Conservation (phyloP, 1,140 invertebrate genomes). For the Zaprionus davidi region DNA sequence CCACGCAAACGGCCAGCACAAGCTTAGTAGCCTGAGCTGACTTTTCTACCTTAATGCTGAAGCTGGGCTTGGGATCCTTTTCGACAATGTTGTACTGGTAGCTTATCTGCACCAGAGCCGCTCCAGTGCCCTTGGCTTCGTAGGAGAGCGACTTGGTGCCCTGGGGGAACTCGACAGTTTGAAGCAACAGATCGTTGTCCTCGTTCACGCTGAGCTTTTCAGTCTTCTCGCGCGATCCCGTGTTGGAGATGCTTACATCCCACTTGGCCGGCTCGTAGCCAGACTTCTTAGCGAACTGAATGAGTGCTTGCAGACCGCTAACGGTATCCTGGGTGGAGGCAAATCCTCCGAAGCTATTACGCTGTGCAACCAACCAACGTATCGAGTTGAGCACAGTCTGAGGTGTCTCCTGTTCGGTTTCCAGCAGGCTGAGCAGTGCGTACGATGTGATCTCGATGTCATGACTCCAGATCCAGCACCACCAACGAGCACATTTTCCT, state of each 20-base stretch:
- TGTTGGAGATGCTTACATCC: conserved; percentile 54
- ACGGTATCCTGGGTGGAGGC: conserved; percentile 89
- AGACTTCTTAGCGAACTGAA: conserved; percentile 85
- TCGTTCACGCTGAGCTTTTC: conserved; percentile 61
- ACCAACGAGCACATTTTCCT: conserved; percentile 86
- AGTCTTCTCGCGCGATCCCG: conserved; percentile 63
- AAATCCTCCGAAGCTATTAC: conserved; percentile 92
- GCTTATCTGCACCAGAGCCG: conserved; percentile 91
- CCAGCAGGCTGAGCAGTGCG: conserved; percentile 88
- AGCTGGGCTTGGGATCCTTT: conserved; percentile 91
- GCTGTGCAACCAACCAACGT: conserved; percentile 90
- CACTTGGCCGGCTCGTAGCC: conserved; percentile 69
- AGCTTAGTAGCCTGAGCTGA: conserved; percentile 89
- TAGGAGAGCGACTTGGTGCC: conserved; percentile 85
- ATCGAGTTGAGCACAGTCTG: conserved; percentile 85
- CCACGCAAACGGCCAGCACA: conserved; percentile 90
- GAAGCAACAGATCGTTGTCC: conserved; percentile 72
- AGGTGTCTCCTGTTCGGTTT: conserved; percentile 83
- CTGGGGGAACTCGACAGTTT: conserved; percentile 74
- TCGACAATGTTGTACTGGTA: conserved; percentile 93
- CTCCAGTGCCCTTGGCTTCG: conserved; percentile 89
- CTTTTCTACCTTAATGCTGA: conserved; percentile 90
- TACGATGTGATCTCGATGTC: conserved; percentile 93
- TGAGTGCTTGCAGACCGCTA: conserved; percentile 88
- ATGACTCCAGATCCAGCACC: conserved; percentile 84